Evolutionary conservation across 92 coral and sea anemone species (phyloP), one percentile per base, ranked within the genome.

Genomic region (Muricea muricata): DNA sequence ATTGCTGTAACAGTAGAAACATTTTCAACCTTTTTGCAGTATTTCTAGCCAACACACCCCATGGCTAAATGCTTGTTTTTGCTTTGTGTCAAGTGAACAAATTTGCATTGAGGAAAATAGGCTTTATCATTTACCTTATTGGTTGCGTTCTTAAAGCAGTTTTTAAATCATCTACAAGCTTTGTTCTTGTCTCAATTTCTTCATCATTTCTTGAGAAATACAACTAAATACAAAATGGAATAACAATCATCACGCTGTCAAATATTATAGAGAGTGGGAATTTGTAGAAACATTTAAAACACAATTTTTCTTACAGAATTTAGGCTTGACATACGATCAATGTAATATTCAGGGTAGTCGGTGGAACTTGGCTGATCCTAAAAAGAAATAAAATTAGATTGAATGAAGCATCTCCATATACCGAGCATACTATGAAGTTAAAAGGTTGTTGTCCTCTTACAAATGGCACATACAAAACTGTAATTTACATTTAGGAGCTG

Each of bases 301-400:
- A 10, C 1, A 11, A 26, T 14, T 28, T 28, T 30, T 87, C 95
- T 92, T 90, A 92, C 93, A 60, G 93, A 65, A 76, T 92, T 93
- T 61, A 96, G 84, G 71, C 98, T 88, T 82, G 93, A 88, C 73
- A 96, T 89, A 83, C 94, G 98, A 75, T 96, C 99, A 46, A 93
- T 92, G 69, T 96, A 96, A 82, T 90, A 96, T 76, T 96, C 99
- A 30, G 99, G 99, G 47, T 93, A 96, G 85, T 94, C 93, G 56
- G 99, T 96, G 24, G 99, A 96, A 35, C 97, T 96, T 79, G 92
- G 93, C 84, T 93, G 99, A 86, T 96, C 99, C 99, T 96, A 69
- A 67, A 83, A 85, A 26, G 4, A 75, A 18, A 81, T 24, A 18
- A 26, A 31, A 18, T n/a, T n/a, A n/a, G n/a, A n/a, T n/a, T n/a